Evolutionary conservation across 2,113 vertebrate species (phyloP).

Genomic region (Camelus dromedarius): DNA sequence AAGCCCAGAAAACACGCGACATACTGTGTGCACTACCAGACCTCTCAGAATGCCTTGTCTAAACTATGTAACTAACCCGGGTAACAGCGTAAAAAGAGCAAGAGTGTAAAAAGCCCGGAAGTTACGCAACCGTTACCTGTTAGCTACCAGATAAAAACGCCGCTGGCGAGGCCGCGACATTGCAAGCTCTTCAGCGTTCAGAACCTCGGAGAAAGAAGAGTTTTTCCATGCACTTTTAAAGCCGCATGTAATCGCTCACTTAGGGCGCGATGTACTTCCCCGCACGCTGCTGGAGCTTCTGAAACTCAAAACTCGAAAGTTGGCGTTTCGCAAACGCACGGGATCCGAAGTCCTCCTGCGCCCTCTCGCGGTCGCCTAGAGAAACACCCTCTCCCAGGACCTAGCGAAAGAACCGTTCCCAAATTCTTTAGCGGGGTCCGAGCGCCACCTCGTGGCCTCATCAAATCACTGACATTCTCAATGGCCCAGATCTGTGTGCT

Average conservation of each 20-base stretch:
- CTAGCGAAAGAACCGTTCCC: accelerated
- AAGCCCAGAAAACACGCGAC: too few species aligned
- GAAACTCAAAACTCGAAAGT: not conserved
- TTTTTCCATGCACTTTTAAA: not conserved
- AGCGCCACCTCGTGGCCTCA: accelerated
- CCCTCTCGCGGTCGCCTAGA: not conserved
- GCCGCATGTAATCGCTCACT: not conserved
- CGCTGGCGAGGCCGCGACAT: accelerated
- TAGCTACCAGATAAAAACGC: too few species aligned
- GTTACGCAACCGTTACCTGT: not conserved
- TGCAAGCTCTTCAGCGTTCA: too few species aligned
- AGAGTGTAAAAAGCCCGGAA: not conserved
- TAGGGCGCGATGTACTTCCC: accelerated
- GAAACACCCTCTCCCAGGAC: not conserved
- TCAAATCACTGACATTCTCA: accelerated
- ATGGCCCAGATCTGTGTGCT: not conserved
- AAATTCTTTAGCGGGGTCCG: accelerated
- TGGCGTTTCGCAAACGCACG: accelerated
- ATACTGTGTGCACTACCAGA: too few species aligned
- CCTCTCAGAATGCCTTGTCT: too few species aligned
- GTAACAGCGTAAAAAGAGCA: too few species aligned
- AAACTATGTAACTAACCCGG: too few species aligned
- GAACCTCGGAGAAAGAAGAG: not conserved
- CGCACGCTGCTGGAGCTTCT: accelerated
- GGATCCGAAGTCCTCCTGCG: not conserved